Evolutionary conservation across 2,797 vertebrate species (phyloP), one percentile per base, ranked within the genome.

Genomic region (Zalophus californianus): DNA sequence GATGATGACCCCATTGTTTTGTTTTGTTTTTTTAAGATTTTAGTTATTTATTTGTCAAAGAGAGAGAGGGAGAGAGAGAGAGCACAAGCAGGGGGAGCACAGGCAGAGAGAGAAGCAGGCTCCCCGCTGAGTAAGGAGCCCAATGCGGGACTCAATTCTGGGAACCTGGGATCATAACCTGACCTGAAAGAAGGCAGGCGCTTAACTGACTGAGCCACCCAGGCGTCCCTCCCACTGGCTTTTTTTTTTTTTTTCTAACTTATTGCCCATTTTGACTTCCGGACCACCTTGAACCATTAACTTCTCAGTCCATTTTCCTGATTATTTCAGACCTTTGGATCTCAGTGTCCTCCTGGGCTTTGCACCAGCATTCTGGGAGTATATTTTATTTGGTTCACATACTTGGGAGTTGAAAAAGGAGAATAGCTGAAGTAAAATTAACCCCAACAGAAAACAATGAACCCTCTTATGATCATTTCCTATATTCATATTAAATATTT

Each of bases 121-220:
- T 66, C 29, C 62, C 9, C 21, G 23, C 56, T 58, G 9, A 58
- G 23, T n/a, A 66, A 16, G 62, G 7, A 64, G 29, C 32, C 14
- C 3, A 1, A 16, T 66, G 29, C 1, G 7, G 29, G 2, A 32
- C 62, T 66, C 3, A 7, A 66, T 66, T 6, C 62, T 6, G 15
- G 62, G 62, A 66, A 14, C 15, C 15, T 32, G 14, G 62, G 29
- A n/a, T 66, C 15, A 66, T 66, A n/a, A 66, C 29, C 14, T 3
- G 62, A 66, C 14, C 29, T 0, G 1, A n/a, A 66, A 0, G 1
- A n/a, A 66, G 29, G 62, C 15, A 3, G 29, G 16, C 8, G 14
- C 62, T 66, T 66, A 66, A 66, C 14, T 3, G 7, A 32, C 62
- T 66, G 62, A 66, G 32, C 62, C 15, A 66, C 29, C 62, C 62